phyloP scores from a whole-genome alignment of 2,113 vertebrate genomes.

The Mesocricetus auratus region DNA sequence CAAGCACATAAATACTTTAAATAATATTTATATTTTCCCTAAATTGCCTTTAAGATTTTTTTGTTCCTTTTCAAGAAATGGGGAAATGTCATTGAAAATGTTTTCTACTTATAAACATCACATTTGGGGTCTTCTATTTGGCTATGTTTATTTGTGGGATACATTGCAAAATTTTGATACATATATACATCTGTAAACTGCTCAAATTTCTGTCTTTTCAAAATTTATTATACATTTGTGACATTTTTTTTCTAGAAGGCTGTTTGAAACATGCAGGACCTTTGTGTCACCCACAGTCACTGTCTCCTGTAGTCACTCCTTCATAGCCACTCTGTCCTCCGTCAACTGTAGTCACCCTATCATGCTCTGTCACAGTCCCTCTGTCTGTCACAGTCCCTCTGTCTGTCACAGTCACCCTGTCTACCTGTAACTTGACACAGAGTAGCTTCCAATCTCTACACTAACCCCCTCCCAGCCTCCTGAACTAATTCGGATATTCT shows the following conservation, averaged over 20 bases:
- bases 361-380: background rate
- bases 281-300: background rate
- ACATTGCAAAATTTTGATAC: background rate
- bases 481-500: background rate
- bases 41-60: conserved; percentile 26
- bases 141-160: background rate
- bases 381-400: background rate
- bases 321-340: background rate
- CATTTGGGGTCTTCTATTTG: background rate
- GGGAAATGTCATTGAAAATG: background rate
- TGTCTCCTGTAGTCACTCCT: background rate
- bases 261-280: background rate
- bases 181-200: too few relatives aligned
- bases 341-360: background rate
- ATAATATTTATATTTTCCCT: conserved; percentile 25
- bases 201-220: background rate
- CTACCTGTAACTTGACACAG: background rate
- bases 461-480: background rate
- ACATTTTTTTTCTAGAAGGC: background rate
- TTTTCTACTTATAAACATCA: background rate
- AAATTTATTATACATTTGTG: background rate
- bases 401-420: background rate
- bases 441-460: accelerated
- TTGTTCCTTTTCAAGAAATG: background rate
- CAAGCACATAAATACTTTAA: conserved; percentile 33